Evolutionary conservation across 2,113 vertebrate genomes (phyloP).

Genomic region (Poeciliopsis turrubarensis): DNA sequence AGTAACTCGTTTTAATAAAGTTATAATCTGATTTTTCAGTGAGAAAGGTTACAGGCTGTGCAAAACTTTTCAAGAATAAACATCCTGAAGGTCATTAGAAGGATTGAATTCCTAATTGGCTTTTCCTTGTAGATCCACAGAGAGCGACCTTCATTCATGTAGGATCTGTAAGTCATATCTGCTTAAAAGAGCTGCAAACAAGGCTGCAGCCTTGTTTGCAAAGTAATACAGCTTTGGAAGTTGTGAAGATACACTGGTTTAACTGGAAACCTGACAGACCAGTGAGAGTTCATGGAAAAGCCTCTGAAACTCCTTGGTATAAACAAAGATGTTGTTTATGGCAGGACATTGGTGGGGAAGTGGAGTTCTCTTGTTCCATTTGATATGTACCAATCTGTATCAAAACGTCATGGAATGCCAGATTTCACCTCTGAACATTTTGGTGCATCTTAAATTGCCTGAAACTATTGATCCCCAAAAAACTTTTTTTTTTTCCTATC

Average conservation of each 20-base stretch:
- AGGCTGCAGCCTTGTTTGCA: background rate
- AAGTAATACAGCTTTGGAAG: constrained; percentile 1
- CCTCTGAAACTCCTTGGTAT: constrained; percentile 53
- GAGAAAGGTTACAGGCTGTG: background rate
- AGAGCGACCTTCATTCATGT: background rate
- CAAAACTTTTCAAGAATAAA: background rate
- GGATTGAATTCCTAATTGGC: background rate
- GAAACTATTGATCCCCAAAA: constrained; percentile 67
- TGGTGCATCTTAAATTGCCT: constrained; percentile 55
- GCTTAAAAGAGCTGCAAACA: background rate
- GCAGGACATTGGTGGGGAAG: constrained; percentile 61
- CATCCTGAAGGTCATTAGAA: background rate
- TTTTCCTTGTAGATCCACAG: background rate
- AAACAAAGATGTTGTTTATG: constrained; percentile 57
- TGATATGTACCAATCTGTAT: constrained; percentile 77
- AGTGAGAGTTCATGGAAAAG: constrained; percentile 42
- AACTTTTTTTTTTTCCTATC: constrained; percentile 30
- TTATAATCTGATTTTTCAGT: background rate
- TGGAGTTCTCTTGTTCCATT: constrained; percentile 64
- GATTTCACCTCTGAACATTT: constrained; percentile 72
- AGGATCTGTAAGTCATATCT: background rate
- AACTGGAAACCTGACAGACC: constrained; percentile 27
- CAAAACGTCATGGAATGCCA: constrained; percentile 82
- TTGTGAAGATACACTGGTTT: constrained; percentile 35
- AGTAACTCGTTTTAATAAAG: background rate